Conservation (phyloP, 1,140 invertebrate genomes). For the Saxidomus purpurata region DNA sequence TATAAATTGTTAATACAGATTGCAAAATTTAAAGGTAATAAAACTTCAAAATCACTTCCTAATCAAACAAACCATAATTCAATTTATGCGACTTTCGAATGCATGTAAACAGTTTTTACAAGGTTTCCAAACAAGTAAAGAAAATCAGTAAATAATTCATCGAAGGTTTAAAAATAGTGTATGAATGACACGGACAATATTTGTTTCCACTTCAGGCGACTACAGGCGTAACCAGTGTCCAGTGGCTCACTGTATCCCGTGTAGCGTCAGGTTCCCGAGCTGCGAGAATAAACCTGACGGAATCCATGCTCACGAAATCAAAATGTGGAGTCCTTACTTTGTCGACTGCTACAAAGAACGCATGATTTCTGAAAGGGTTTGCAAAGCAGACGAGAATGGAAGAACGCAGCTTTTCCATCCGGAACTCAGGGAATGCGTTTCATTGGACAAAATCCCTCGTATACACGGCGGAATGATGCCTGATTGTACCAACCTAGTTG, state of each 20-base stretch:
- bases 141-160: too few relatives aligned
- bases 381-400: conserved; percentile 27
- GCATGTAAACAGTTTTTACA: not conserved
- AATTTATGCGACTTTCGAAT: not conserved
- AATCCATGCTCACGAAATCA: conserved; percentile 46
- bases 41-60: too few relatives aligned
- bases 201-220: conserved; percentile 34
- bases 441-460: conserved; percentile 62
- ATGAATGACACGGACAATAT: too few relatives aligned
- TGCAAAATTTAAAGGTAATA: too few relatives aligned
- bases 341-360: conserved; percentile 67
- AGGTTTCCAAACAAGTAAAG: too few relatives aligned
- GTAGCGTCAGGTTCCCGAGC: conserved; percentile 52
- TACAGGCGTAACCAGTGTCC: conserved; percentile 57
- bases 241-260: conserved; percentile 63
- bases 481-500: conserved; percentile 45
- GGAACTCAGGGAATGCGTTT: conserved; percentile 51
- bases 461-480: conserved; percentile 63
- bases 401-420: conserved; percentile 43
- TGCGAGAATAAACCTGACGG: conserved; percentile 68
- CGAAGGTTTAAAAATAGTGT: too few relatives aligned
- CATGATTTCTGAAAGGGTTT: conserved; percentile 47
- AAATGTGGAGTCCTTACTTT: conserved; percentile 66
- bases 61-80: not conserved
- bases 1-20: too few relatives aligned